Conservation (phyloP, 2,113 vertebrate species). For the Pardalotus punctatus region DNA sequence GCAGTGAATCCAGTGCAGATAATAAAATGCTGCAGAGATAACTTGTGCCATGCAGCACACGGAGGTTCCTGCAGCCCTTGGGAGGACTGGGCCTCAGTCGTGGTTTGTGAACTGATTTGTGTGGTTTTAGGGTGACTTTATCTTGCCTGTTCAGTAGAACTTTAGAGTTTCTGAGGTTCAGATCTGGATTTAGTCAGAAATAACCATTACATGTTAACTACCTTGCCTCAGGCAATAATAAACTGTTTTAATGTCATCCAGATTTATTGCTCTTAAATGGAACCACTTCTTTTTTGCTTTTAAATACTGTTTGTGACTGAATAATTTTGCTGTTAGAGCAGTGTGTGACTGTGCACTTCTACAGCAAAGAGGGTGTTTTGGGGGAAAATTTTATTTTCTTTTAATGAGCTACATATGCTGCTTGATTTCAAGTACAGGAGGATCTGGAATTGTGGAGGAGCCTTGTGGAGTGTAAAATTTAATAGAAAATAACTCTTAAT, state of each 20-base stretch:
- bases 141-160: background rate
- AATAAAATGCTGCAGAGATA: background rate
- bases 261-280: background rate
- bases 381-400: background rate
- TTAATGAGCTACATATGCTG: background rate
- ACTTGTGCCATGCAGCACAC: background rate
- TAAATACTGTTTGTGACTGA: background rate
- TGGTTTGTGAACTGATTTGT: rapidly evolving
- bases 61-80: rapidly evolving
- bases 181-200: background rate
- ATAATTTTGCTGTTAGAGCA: background rate
- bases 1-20: background rate
- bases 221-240: background rate
- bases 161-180: background rate
- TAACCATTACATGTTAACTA: background rate
- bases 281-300: background rate
- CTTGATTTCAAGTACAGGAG: background rate
- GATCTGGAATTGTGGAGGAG: background rate
- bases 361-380: background rate
- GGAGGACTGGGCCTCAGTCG: rapidly evolving
- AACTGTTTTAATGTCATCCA: background rate
- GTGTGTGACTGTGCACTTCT: background rate
- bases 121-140: background rate
- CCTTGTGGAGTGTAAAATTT: background rate
- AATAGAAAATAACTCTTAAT: background rate